These are phyloP conservation scores for Phalacrocorax carbo DNA, from an alignment of 2,113 vertebrate species.

Conservation along the genomic window DNA sequence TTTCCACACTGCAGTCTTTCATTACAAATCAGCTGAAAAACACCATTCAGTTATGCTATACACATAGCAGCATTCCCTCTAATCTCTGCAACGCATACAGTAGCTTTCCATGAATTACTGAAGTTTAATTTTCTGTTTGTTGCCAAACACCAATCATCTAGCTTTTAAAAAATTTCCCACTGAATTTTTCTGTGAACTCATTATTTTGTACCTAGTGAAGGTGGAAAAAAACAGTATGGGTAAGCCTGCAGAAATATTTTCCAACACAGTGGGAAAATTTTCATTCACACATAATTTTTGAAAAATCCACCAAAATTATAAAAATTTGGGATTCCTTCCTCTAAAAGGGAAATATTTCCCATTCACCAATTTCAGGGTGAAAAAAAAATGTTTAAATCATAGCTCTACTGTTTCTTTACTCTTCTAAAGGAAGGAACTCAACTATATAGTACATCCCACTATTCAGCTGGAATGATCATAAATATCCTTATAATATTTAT, in stretches of 20 bases:
- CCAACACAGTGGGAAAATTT: fast-evolving
- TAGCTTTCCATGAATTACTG: neutral
- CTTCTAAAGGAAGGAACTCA: neutral
- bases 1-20: neutral
- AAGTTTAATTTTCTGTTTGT: neutral
- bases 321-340: neutral
- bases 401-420: neutral
- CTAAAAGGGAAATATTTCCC: neutral
- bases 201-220: neutral
- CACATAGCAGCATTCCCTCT: neutral
- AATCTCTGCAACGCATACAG: neutral
- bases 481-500: neutral
- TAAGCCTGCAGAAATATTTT: neutral
- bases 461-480: neutral
- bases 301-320: neutral
- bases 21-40: neutral
- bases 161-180: neutral
- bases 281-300: neutral
- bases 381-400: neutral
- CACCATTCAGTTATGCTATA: neutral
- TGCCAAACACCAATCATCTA: neutral
- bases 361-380: neutral
- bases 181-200: neutral
- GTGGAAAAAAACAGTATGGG: neutral
- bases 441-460: neutral